These are phyloP conservation scores for Cuniculus paca DNA, from an alignment of 2,797 vertebrate genomes.

Conservation along the genomic window DNA sequence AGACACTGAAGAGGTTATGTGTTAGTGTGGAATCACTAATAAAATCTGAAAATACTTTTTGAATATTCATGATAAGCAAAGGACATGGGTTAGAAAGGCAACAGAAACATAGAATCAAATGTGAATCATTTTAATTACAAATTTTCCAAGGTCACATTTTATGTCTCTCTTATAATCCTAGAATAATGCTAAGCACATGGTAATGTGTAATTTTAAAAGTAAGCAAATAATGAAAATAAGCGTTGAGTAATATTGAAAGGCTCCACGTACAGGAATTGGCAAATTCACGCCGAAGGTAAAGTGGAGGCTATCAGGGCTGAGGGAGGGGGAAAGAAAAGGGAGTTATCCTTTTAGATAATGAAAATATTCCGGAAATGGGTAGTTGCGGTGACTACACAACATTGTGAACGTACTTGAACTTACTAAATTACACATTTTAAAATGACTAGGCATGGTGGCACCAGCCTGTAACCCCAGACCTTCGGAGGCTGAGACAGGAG, in stretches of 20 bases:
- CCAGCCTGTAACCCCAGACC: not conserved
- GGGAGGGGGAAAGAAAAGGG: no score
- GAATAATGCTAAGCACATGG: not conserved
- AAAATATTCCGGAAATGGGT: not conserved
- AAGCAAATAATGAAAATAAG: not conserved
- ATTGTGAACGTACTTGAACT: not conserved
- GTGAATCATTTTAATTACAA: not conserved
- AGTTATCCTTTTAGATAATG: not conserved
- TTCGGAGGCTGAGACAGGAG: not conserved
- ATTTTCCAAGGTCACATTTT: not conserved
- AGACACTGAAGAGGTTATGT: not conserved
- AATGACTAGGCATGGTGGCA: not conserved
- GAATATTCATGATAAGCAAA: not conserved
- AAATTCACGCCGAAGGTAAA: not conserved
- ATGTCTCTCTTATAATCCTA: not conserved
- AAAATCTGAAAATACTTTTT: constrained; percentile 3
- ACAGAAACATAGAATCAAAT: constrained; percentile 4
- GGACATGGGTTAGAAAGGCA: not conserved
- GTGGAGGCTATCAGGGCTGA: not conserved
- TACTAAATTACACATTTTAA: not conserved
- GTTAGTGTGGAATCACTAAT: not conserved
- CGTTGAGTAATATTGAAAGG: not conserved
- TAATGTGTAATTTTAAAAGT: not conserved
- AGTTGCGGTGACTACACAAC: not conserved
- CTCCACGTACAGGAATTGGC: not conserved